phyloP scores from a whole-genome alignment of 2,113 vertebrate genomes.

The Seriola rivoliana region DNA sequence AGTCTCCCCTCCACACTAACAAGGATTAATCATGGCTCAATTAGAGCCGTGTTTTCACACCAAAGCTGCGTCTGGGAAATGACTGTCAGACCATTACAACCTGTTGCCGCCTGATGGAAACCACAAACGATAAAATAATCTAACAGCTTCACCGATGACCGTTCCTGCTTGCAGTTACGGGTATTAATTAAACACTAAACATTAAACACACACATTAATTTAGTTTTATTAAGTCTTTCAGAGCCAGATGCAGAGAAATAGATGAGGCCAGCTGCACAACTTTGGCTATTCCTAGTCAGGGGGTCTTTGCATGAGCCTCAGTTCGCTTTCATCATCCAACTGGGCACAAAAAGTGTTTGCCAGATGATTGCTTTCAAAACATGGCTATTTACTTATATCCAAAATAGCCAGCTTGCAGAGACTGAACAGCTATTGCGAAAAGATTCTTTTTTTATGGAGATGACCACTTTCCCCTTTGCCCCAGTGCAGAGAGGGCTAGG shows the following conservation, averaged over 20 bases:
- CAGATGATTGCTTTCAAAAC: constrained; percentile 61
- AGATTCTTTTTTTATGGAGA: neutral
- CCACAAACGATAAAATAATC: constrained; percentile 9
- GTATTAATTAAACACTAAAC: neutral
- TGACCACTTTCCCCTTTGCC: constrained; percentile 1
- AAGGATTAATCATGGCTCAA: constrained; percentile 34
- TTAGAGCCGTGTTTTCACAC: constrained; percentile 52
- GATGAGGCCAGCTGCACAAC: neutral
- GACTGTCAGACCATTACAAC: constrained; percentile 23
- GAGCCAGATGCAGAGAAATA: constrained; percentile 16
- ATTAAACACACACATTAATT: neutral
- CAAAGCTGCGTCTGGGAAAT: constrained; percentile 41
- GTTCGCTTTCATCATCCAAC: constrained; percentile 31
- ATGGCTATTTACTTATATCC: constrained; percentile 46
- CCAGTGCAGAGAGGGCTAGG: neutral
- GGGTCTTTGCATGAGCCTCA: neutral
- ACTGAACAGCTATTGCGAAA: constrained; percentile 33
- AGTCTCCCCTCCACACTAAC: constrained; percentile 1
- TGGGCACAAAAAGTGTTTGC: constrained; percentile 31
- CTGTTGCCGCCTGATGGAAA: constrained; percentile 34
- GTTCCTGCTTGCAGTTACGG: neutral
- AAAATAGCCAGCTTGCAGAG: constrained; percentile 44
- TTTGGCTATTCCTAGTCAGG: neutral
- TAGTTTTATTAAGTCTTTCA: neutral
- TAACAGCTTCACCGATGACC: neutral